Conservation (phyloP, 2,113 vertebrate genomes). For the Noctilio leporinus region DNA sequence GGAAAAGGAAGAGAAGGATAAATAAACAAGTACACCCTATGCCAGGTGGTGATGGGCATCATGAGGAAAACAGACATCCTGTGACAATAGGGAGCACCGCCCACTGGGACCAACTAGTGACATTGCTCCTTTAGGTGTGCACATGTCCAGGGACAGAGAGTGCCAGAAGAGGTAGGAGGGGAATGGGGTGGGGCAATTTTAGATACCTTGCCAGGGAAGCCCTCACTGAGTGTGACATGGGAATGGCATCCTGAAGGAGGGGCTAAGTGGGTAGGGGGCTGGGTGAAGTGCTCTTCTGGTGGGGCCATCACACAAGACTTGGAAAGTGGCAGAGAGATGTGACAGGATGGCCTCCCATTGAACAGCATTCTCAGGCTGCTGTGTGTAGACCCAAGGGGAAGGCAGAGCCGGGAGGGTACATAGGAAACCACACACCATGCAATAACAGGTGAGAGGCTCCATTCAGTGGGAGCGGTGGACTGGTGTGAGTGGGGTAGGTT, state of each 20-base stretch:
- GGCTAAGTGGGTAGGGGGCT: no score
- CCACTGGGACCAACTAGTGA: background rate
- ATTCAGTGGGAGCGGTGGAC: fast-evolving
- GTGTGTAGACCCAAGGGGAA: background rate
- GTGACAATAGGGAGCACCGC: background rate
- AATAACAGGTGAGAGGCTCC: no score
- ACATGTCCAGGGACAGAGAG: background rate
- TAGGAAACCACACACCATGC: background rate
- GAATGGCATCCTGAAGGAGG: background rate
- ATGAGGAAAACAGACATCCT: background rate
- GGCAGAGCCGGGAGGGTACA: background rate
- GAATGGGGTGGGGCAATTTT: no score
- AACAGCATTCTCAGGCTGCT: background rate
- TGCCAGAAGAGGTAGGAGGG: background rate
- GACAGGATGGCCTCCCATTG: background rate
- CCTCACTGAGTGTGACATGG: background rate
- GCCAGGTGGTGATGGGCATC: background rate
- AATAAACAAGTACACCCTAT: background rate
- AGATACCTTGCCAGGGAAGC: background rate
- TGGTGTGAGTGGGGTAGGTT: fast-evolving
- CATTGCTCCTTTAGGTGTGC: background rate
- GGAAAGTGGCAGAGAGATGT: background rate
- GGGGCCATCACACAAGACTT: background rate
- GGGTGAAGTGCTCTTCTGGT: background rate
- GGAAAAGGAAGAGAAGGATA: background rate